These are phyloP conservation scores for Heliconius himera DNA, from an alignment of 1,140 invertebrate genomes.

Conservation along the genomic window DNA sequence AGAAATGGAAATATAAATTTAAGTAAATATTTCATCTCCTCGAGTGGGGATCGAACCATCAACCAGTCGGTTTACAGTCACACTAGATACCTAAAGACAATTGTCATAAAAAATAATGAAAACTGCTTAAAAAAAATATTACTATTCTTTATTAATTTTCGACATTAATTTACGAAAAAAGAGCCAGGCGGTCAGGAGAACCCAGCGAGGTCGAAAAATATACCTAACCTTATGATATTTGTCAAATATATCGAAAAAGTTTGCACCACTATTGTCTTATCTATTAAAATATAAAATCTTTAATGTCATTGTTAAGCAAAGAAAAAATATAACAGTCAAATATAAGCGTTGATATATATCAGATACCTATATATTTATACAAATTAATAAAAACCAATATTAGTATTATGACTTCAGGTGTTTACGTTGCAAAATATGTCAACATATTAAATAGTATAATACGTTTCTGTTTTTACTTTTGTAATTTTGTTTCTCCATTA, in stretches of 20 bases:
- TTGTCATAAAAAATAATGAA: too few species aligned
- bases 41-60: too few species aligned
- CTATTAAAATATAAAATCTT: background rate
- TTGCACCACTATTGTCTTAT: background rate
- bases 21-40: too few species aligned
- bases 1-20: too few species aligned
- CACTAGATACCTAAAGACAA: too few species aligned
- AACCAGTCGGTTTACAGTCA: too few species aligned
- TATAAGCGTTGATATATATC: background rate
- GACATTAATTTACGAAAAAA: too few species aligned
- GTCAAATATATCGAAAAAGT: background rate
- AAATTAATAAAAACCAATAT: background rate
- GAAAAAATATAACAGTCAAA: background rate
- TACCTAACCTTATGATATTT: background rate
- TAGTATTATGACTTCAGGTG: background rate
- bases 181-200: too few species aligned
- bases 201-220: too few species aligned
- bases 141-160: too few species aligned
- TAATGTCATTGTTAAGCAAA: background rate
- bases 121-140: too few species aligned
- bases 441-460: background rate
- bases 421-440: background rate
- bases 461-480: background rate
- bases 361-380: background rate
- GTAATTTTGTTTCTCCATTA: background rate